Percentiles rank a stretch among this genome's conserved stretches.
Evolutionary conservation across 2,113 vertebrate species (phyloP).

Genomic region (Vimba vimba): DNA sequence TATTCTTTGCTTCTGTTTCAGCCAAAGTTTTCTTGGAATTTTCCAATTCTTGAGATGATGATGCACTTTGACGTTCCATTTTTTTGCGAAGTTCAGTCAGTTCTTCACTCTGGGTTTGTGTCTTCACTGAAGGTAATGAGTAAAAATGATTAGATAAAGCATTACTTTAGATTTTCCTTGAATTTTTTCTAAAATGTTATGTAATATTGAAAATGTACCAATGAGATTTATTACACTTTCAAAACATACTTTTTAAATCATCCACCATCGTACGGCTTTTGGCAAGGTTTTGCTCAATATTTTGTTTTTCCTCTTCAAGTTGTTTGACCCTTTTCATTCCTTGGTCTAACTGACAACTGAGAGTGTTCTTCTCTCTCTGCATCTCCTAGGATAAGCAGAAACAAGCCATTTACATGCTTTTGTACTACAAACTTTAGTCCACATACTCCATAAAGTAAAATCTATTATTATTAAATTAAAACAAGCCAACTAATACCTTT

Average conservation of each 20-base stretch:
- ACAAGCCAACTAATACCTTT: neutral
- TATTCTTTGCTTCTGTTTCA: constrained; percentile 80
- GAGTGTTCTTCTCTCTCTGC: constrained; percentile 77
- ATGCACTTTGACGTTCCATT: constrained; percentile 76
- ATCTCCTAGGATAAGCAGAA: constrained; percentile 73
- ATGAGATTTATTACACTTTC: neutral
- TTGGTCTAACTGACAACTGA: constrained; percentile 78
- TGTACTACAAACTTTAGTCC: neutral
- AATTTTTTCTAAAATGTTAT: neutral
- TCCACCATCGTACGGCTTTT: constrained; percentile 79
- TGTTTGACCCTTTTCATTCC: constrained; percentile 72
- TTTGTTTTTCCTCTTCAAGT: constrained; percentile 82
- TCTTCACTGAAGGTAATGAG: constrained; percentile 75
- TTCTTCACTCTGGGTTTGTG: constrained; percentile 72
- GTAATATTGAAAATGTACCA: neutral
- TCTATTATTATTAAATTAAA: neutral
- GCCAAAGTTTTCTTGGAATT: constrained; percentile 76
- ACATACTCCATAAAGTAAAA: neutral
- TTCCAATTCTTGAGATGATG: constrained; percentile 69
- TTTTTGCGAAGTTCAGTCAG: constrained; percentile 81
- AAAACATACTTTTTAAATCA: constrained; percentile 81
- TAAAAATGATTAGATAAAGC: neutral
- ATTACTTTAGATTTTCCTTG: neutral
- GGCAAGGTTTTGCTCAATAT: constrained; percentile 74
- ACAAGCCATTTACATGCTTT: neutral